Conservation (phyloP, 2,888 invertebrate species). For the Tillus elongatus region DNA sequence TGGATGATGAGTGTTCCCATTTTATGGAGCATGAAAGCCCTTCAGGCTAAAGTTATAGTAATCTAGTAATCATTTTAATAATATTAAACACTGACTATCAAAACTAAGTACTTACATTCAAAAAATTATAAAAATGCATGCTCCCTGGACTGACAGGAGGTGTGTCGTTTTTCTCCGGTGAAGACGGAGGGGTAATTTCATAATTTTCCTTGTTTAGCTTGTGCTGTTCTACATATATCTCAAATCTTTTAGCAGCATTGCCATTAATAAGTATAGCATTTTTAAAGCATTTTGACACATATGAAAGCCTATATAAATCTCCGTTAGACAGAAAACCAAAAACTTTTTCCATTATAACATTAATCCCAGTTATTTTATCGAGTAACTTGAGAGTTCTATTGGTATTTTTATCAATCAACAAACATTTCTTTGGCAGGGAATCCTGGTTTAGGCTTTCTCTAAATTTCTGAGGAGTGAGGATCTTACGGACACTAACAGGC, state of each 20-base stretch:
- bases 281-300: constrained; percentile 26
- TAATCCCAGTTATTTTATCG: constrained; percentile 19
- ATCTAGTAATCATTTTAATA: no score
- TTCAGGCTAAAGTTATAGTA: no score
- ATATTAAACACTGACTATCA: no score
- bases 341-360: constrained; percentile 31
- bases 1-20: no score
- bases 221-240: constrained; percentile 20
- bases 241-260: constrained; percentile 22
- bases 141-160: constrained; percentile 14
- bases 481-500: constrained; percentile 14
- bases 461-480: constrained; percentile 27
- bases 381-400: constrained; percentile 4
- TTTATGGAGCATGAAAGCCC: no score
- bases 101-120: constrained; percentile 23
- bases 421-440: constrained; percentile 27
- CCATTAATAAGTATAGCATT: constrained; percentile 21
- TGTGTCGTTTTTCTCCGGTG: constrained; percentile 24
- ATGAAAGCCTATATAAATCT: constrained; percentile 32
- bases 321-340: constrained; percentile 30
- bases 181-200: constrained; percentile 31
- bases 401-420: no score
- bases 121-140: constrained; percentile 24
- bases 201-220: constrained; percentile 31
- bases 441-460: constrained; percentile 20